Conservation (phyloP, 2,888 invertebrate species). For the Noctua comes region DNA sequence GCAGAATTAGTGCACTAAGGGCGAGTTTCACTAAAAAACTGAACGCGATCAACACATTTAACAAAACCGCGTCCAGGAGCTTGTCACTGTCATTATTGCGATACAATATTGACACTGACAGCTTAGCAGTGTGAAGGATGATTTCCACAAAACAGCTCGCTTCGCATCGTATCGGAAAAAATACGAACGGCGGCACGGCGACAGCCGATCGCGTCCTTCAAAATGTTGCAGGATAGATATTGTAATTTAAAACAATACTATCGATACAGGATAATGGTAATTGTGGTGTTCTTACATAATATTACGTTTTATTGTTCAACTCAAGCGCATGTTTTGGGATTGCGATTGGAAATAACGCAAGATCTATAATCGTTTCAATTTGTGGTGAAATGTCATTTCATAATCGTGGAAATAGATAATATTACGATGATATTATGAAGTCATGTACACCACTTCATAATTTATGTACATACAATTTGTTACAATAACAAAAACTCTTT, state of each 20-base stretch:
- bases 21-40: neutral
- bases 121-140: too few species aligned
- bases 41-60: neutral
- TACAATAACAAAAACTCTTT: neutral
- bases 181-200: too few species aligned
- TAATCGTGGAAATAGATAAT: conserved; percentile 2
- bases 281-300: neutral
- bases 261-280: neutral
- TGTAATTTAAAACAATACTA: conserved; percentile 8
- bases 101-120: neutral
- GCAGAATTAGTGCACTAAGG: neutral
- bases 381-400: conserved; percentile 27
- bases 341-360: conserved; percentile 18
- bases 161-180: too few species aligned
- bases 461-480: neutral
- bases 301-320: conserved; percentile 17
- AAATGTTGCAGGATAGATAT: too few species aligned
- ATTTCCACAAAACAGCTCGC: too few species aligned
- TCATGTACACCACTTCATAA: neutral
- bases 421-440: neutral
- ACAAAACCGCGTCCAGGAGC: neutral
- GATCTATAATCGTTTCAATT: conserved; percentile 12
- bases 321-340: conserved; percentile 4
- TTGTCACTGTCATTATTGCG: neutral
- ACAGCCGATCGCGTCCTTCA: too few species aligned